These are phyloP conservation scores for Enteromius fasciolatus DNA, from an alignment of 2,797 vertebrate genomes.

Conservation along the genomic window DNA sequence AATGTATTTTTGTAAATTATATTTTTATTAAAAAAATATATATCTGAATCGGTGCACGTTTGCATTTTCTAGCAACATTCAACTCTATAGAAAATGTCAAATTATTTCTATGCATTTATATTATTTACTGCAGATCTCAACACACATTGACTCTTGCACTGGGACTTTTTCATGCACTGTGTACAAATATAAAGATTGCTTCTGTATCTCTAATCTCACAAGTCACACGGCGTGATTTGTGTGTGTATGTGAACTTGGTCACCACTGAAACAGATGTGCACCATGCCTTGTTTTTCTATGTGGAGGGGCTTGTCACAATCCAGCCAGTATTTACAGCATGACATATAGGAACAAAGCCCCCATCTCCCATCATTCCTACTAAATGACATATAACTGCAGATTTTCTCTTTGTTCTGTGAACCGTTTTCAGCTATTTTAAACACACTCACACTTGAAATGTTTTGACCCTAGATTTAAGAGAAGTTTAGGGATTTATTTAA, in stretches of 20 bases:
- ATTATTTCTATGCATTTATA: background rate
- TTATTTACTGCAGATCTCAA: background rate
- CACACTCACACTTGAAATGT: conserved; percentile 4
- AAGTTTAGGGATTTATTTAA: conserved; percentile 4
- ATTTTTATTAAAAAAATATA: no score
- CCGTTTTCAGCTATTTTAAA: conserved; percentile 12
- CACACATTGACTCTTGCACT: background rate
- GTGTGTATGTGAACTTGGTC: conserved; percentile 45
- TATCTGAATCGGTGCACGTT: background rate
- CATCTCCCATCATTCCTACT: background rate
- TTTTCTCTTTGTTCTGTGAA: conserved; percentile 20
- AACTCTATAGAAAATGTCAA: background rate
- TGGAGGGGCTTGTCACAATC: conserved; percentile 32
- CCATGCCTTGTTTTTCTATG: conserved; percentile 46
- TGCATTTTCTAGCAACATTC: background rate
- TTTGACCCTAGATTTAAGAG: background rate
- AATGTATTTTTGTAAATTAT: no score
- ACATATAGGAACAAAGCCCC: background rate
- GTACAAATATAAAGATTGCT: background rate
- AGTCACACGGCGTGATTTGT: conserved; percentile 13
- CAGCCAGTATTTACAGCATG: conserved; percentile 27
- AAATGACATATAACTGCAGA: conserved; percentile 21
- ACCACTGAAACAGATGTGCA: conserved; percentile 56
- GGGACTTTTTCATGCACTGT: background rate
- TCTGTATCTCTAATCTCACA: conserved; percentile 15